A percentile compares a stretch with the other conserved stretches of the same genome.
These are phyloP conservation scores for Pyrrhosoma nymphula DNA, from an alignment of 2,888 invertebrate genomes.

Conservation along the genomic window DNA sequence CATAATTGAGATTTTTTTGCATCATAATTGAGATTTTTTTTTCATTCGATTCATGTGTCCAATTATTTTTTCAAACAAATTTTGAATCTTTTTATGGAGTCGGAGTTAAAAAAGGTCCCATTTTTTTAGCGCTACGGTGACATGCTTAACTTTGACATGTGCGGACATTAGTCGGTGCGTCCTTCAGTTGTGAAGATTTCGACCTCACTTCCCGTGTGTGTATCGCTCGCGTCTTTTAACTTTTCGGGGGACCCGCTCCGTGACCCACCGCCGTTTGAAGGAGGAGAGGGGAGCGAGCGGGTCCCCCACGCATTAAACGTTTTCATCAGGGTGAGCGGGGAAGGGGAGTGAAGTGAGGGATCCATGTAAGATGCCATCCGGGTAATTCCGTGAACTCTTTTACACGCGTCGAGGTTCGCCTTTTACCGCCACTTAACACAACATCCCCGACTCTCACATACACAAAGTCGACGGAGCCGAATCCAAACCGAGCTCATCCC, in stretches of 20 bases:
- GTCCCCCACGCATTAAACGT: slow-evolving; percentile 1
- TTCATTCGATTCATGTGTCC: too few species aligned
- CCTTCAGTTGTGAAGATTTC: too few species aligned
- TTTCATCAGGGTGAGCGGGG: background rate
- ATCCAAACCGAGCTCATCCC: background rate
- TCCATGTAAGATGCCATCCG: slow-evolving; percentile 33
- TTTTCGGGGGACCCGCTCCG: background rate
- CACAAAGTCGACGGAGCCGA: background rate
- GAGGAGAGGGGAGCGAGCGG: background rate
- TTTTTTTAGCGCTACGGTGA: too few species aligned
- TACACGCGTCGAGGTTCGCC: slow-evolving; percentile 53
- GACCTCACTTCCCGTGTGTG: too few species aligned
- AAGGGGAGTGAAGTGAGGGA: background rate
- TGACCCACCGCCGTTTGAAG: background rate
- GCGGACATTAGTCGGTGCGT: too few species aligned
- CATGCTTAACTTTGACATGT: too few species aligned
- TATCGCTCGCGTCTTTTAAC: background rate
- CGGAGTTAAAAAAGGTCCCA: too few species aligned
- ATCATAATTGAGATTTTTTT: too few species aligned
- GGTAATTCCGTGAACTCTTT: slow-evolving; percentile 52
- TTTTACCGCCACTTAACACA: background rate
- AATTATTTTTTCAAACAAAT: too few species aligned
- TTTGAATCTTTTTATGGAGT: too few species aligned
- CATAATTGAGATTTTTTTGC: too few species aligned
- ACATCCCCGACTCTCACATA: background rate